Evolutionary conservation across 2,888 invertebrate genomes (phyloP).

Genomic region (Fragum fragum): DNA sequence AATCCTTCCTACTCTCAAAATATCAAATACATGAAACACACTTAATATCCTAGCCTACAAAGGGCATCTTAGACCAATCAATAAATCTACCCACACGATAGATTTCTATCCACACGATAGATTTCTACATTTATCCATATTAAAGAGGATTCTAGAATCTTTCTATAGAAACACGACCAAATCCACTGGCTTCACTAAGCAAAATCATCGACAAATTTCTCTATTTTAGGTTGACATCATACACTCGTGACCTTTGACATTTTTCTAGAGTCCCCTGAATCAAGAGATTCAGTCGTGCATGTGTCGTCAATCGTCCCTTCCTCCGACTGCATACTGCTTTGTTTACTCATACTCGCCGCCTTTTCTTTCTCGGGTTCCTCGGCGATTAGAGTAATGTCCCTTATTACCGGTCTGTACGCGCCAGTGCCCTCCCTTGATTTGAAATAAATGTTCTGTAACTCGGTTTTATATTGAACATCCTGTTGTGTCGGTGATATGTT

Average conservation of each 20-base stretch:
- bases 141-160: too few relatives aligned
- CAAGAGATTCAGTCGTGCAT: slow-evolving; percentile 67
- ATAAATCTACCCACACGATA: too few relatives aligned
- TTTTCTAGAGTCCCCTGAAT: slow-evolving; percentile 71
- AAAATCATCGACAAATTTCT: too few relatives aligned
- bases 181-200: too few relatives aligned
- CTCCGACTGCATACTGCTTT: slow-evolving; percentile 69
- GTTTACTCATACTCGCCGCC: slow-evolving; percentile 67
- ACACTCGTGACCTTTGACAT: slow-evolving; percentile 74
- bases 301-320: slow-evolving; percentile 67
- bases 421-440: slow-evolving; percentile 48
- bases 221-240: too few relatives aligned
- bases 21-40: too few relatives aligned
- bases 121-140: too few relatives aligned
- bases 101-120: too few relatives aligned
- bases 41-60: too few relatives aligned
- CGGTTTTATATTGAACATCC: slow-evolving; percentile 33
- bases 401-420: slow-evolving; percentile 56
- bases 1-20: too few relatives aligned
- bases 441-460: slow-evolving; percentile 58
- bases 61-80: too few relatives aligned
- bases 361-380: slow-evolving; percentile 65
- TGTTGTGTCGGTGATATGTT: slow-evolving; percentile 34
- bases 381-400: slow-evolving; percentile 63
- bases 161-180: too few relatives aligned